A percentile compares a stretch with the other conserved stretches of the same genome.
Conservation (phyloP, 2,113 vertebrate species). For the Aramus guarauna region DNA sequence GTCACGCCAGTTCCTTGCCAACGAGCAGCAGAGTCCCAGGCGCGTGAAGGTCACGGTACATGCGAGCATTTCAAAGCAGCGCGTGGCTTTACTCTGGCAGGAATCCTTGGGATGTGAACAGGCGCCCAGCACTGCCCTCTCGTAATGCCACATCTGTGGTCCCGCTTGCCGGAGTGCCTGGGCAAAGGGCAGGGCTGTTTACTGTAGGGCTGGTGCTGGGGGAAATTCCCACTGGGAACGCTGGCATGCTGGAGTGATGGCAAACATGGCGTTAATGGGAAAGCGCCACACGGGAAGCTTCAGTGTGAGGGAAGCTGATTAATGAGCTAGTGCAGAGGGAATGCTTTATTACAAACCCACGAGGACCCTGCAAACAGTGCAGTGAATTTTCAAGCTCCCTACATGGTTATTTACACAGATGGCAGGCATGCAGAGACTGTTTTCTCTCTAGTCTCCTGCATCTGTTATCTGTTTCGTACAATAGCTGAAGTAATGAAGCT, state of each 20-base stretch:
- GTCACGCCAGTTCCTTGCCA: neutral
- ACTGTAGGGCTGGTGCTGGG: neutral
- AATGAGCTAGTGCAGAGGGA: neutral
- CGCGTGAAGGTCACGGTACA: neutral
- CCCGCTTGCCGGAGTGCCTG: neutral
- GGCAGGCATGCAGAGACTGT: neutral
- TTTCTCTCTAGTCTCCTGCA: neutral
- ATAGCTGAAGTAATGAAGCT: slow-evolving; percentile 15
- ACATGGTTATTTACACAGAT: neutral
- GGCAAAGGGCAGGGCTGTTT: neutral
- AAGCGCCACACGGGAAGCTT: neutral
- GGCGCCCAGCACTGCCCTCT: accelerated
- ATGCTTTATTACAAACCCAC: neutral
- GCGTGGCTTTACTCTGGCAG: neutral
- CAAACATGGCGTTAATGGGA: neutral
- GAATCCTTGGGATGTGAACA: neutral
- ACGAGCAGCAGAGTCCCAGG: neutral
- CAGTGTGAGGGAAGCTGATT: neutral
- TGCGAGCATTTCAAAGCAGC: neutral
- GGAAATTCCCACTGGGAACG: neutral
- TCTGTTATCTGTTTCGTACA: slow-evolving; percentile 1
- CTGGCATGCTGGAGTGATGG: neutral
- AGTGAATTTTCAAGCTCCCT: neutral
- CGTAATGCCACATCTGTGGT: neutral
- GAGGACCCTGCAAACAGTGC: neutral